Evolutionary conservation across 2,113 vertebrate genomes (phyloP), one percentile per base, ranked within the genome.

Genomic region (Aepyceros melampus): DNA sequence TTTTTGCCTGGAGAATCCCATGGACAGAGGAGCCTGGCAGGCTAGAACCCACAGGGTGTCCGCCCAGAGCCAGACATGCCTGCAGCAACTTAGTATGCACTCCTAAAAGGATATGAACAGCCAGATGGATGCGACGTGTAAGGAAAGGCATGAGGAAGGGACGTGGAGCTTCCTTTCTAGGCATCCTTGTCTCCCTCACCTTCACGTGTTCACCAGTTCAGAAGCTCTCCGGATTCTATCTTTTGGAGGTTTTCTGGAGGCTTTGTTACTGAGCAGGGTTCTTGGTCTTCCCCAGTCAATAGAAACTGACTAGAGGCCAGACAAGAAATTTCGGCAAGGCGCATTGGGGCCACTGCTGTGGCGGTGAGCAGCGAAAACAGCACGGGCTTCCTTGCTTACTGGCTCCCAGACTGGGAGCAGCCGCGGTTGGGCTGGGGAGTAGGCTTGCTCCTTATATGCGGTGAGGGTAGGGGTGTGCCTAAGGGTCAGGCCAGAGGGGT

Each of bases 281-380:
- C 64, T 67, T n/a, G 64, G 64, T 36, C 33, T 36, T 67, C 64
- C 64, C 64, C 4, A 33, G 62, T 33, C 62, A 64, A 33, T 64
- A 64, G 15, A 64, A 64, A 64, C 62, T 64, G 62, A 64, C 31
- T 64, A 33, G 15, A 64, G 62, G 62, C 15, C 15, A 64, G 31
- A 64, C 15, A n/a, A 33, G 62, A 64, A 64, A 64, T n/a, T 64
- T 64, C 0, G 27, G 27, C 27, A 60, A 31, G 58, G 27, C 6
- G 5, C 3, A 14, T 1, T 5, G 12, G 58, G 29, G 58, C 29
- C 6, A 0, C 58, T 62, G 29, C 29, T 31, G 13, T 2, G 2
- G 58, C 25, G 6, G 6, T 62, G 6, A 62, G 29, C 0, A 8
- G 62, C 33, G 62, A 16, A 33, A 33, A 64, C 31, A 8, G 31